Evolutionary conservation across 2,888 invertebrate species (phyloP).

Genomic region (Cetonia aurata): DNA sequence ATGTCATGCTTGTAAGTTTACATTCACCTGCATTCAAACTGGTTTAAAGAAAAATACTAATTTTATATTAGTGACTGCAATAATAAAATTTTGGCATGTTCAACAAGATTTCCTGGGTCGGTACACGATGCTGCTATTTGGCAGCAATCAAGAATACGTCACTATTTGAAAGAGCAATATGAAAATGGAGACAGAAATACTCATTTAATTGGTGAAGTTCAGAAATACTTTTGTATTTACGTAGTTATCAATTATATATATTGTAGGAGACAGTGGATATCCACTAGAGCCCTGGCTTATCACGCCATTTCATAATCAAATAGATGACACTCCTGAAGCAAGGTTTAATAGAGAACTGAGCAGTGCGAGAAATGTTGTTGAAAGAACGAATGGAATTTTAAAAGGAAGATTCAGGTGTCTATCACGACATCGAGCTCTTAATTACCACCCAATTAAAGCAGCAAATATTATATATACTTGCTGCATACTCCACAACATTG

Average conservation of each 20-base stretch:
- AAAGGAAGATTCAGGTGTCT: conserved; percentile 55
- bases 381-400: conserved; percentile 52
- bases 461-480: conserved; percentile 43
- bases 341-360: conserved; percentile 48
- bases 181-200: conserved; percentile 41
- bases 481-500: conserved; percentile 30
- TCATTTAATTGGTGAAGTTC: conserved; percentile 38
- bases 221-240: neutral
- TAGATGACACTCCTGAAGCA: conserved; percentile 47
- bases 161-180: conserved; percentile 34
- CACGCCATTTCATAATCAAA: conserved; percentile 50
- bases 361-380: conserved; percentile 49
- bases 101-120: conserved; percentile 46
- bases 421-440: conserved; percentile 50
- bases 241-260: neutral
- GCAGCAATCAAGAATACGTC: conserved; percentile 41
- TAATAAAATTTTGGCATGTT: conserved; percentile 33
- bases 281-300: conserved; percentile 46
- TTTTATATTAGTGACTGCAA: conserved; percentile 36
- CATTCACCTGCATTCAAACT: no score
- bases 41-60: neutral
- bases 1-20: conserved; percentile 44
- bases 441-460: conserved; percentile 54
- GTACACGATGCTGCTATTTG: conserved; percentile 46
- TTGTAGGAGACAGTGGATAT: conserved; percentile 53